A percentile compares a stretch with the other conserved stretches of the same genome.
phyloP scores from a whole-genome alignment of 1,140 invertebrate genomes.

The Dendroctonus ponderosae region DNA sequence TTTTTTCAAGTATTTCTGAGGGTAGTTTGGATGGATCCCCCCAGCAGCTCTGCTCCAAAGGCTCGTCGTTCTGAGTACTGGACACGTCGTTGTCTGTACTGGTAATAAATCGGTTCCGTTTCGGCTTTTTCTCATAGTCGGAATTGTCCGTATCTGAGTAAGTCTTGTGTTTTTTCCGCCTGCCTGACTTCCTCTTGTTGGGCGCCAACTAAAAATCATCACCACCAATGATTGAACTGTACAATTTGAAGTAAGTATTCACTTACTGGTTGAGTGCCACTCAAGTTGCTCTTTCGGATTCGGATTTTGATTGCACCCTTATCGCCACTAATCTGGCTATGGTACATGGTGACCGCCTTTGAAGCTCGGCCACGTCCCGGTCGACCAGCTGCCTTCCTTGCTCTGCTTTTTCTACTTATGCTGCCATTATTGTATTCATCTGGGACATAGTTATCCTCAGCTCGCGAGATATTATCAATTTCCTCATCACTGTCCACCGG shows the following conservation, averaged over 20 bases:
- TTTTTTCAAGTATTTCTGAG: conserved; percentile 63
- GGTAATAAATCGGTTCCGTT: conserved; percentile 42
- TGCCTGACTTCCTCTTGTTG: conserved; percentile 52
- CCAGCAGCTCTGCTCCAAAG: conserved; percentile 59
- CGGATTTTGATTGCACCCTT: conserved; percentile 63
- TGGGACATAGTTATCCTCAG: conserved; percentile 23
- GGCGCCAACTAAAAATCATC: conserved; percentile 40
- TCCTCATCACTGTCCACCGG: conserved; percentile 30
- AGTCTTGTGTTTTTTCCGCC: conserved; percentile 52
- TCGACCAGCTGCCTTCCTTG: conserved; percentile 36
- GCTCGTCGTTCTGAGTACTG: conserved; percentile 49
- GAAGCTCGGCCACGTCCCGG: conserved; percentile 45
- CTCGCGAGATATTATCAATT: conserved; percentile 13
- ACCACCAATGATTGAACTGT: background rate
- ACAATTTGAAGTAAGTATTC: background rate
- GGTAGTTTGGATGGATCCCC: conserved; percentile 57
- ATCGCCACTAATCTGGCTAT: conserved; percentile 61
- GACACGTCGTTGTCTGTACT: conserved; percentile 39
- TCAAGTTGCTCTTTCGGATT: conserved; percentile 60
- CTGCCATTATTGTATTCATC: conserved; percentile 36
- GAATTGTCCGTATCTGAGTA: conserved; percentile 53
- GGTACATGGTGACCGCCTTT: conserved; percentile 52
- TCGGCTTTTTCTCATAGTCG: conserved; percentile 54
- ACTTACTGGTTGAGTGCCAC: conserved; percentile 16
- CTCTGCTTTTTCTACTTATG: conserved; percentile 30